These are phyloP conservation scores for Catamblyrhynchus diadema DNA, from an alignment of 2,797 vertebrate genomes.

Conservation along the genomic window DNA sequence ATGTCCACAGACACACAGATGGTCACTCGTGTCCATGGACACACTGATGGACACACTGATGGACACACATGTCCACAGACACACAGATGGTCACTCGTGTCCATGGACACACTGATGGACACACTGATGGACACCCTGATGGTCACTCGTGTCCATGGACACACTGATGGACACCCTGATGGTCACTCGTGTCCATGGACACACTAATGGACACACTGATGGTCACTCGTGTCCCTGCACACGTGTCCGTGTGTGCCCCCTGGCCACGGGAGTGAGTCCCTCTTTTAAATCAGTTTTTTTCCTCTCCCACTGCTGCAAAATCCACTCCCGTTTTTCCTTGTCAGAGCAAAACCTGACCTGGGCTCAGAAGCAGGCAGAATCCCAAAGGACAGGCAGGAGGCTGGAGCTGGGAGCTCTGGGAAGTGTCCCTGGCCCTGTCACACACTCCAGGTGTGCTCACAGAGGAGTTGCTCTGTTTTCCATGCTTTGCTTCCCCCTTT, in stretches of 20 bases:
- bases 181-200: too few species aligned
- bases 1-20: too few species aligned
- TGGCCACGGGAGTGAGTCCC: accelerated
- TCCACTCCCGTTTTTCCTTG: background rate
- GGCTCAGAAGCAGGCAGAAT: background rate
- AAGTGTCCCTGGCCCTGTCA: accelerated
- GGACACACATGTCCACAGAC: too few species aligned
- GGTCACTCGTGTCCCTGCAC: background rate
- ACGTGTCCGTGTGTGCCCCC: accelerated
- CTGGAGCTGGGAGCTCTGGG: background rate
- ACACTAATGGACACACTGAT: too few species aligned
- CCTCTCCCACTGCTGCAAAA: background rate
- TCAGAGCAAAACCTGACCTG: background rate
- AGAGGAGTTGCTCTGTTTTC: accelerated
- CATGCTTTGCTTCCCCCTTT: background rate
- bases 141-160: too few species aligned
- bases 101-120: background rate
- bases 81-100: background rate
- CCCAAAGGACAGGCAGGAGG: background rate
- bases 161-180: background rate
- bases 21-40: too few species aligned
- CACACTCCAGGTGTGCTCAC: accelerated
- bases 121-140: background rate
- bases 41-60: accelerated
- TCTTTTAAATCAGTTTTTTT: background rate